These are phyloP conservation scores for Chrysopilus asiliformis DNA, from an alignment of 2,888 invertebrate genomes.

Conservation along the genomic window DNA sequence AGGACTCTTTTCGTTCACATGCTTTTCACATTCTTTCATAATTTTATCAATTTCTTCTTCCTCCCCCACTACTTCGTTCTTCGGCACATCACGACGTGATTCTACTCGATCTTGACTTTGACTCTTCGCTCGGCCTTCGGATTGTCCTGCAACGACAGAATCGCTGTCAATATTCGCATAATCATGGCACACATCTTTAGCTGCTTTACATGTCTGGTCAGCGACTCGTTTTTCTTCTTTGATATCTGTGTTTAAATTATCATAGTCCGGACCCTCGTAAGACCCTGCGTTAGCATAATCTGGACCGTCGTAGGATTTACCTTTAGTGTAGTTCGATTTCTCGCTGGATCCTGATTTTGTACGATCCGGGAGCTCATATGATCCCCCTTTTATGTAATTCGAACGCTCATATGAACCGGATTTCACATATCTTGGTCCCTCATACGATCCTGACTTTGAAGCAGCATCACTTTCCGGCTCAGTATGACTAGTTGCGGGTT, in stretches of 20 bases:
- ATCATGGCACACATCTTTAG: constrained; percentile 13
- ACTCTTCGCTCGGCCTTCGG: constrained; percentile 4
- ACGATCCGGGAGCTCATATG: too few relatives aligned
- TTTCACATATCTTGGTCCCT: too few relatives aligned
- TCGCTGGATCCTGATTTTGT: too few relatives aligned
- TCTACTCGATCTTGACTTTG: constrained; percentile 21
- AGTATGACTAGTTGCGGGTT: constrained; percentile 17
- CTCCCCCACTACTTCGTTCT: constrained; percentile 34
- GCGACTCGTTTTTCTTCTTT: constrained; percentile 7
- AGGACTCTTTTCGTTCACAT: not conserved
- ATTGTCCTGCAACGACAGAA: constrained; percentile 10
- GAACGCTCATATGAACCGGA: too few relatives aligned
- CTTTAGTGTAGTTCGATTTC: too few relatives aligned
- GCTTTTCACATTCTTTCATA: not conserved
- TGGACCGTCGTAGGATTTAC: too few relatives aligned
- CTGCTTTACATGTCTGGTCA: constrained; percentile 14
- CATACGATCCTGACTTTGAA: too few relatives aligned
- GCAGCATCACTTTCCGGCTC: not conserved
- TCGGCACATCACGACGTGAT: constrained; percentile 34
- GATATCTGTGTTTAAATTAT: constrained; percentile 27
- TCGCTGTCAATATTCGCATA: constrained; percentile 18
- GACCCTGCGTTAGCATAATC: constrained; percentile 27
- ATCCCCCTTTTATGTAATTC: too few relatives aligned
- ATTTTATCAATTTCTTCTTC: constrained; percentile 21
- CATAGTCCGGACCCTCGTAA: constrained; percentile 32